A percentile compares a stretch with the other conserved stretches of the same genome.
Evolutionary conservation across 2,888 invertebrate species (phyloP).

Genomic region (Drosophila pseudotalamancana): DNA sequence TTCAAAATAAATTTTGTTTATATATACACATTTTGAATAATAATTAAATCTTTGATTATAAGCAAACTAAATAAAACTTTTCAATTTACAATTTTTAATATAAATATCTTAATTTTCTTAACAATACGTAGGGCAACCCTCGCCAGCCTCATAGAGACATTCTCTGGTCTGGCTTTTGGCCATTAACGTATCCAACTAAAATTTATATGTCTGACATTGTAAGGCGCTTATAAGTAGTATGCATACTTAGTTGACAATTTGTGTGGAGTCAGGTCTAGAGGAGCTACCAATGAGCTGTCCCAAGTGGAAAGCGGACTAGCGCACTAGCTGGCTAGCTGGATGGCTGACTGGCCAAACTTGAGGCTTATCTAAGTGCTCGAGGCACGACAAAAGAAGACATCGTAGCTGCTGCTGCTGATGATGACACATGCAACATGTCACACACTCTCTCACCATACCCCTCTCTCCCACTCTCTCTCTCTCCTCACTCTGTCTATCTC

Average conservation of each 20-base stretch:
- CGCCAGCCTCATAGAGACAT: slow-evolving; percentile 31
- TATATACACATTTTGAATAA: too few relatives aligned
- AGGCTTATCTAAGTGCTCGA: slow-evolving; percentile 70
- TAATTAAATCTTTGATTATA: too few relatives aligned
- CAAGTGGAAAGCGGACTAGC: slow-evolving; percentile 17
- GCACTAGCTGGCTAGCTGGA: slow-evolving; percentile 12
- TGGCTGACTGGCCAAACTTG: slow-evolving; percentile 18
- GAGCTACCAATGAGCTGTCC: slow-evolving; percentile 14
- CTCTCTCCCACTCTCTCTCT: slow-evolving; percentile 7
- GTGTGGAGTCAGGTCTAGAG: slow-evolving; percentile 44
- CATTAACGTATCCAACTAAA: slow-evolving; percentile 61
- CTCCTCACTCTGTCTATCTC: not conserved
- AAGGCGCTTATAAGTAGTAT: slow-evolving; percentile 68
- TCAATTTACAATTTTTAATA: not conserved
- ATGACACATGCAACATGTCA: slow-evolving; percentile 74
- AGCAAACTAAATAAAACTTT: not conserved
- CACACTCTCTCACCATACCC: not conserved
- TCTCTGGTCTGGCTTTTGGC: slow-evolving; percentile 13
- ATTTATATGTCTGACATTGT: slow-evolving; percentile 70
- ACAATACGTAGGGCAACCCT: slow-evolving; percentile 19
- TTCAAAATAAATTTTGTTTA: too few relatives aligned
- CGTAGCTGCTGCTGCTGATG: slow-evolving; percentile 36
- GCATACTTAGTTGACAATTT: slow-evolving; percentile 75
- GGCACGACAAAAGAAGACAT: slow-evolving; percentile 67
- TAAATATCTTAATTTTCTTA: not conserved